Evolutionary conservation across 2,797 vertebrate genomes (phyloP).

Genomic region (Coranthus polyacanthus): DNA sequence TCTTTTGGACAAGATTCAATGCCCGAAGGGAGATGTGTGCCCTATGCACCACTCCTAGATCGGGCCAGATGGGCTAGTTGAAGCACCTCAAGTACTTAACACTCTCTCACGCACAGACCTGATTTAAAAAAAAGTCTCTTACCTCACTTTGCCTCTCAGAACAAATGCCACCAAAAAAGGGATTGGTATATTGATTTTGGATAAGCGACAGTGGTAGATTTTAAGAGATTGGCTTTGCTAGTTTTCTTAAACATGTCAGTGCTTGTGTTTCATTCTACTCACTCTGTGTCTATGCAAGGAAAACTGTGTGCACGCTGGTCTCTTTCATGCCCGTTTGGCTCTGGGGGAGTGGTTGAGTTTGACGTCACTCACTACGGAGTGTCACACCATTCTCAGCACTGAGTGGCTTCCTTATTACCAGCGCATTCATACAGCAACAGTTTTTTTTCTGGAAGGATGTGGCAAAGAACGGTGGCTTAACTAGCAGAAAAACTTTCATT

Average conservation of each 20-base stretch:
- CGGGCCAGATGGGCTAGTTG: slow-evolving; percentile 9
- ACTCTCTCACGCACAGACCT: background rate
- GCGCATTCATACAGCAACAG: slow-evolving; percentile 40
- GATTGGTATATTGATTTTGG: slow-evolving; percentile 7
- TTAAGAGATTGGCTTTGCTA: slow-evolving; percentile 2
- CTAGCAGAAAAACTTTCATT: slow-evolving; percentile 1
- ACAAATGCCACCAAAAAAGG: slow-evolving; percentile 33
- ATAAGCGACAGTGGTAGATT: slow-evolving; percentile 25
- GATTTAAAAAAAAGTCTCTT: background rate
- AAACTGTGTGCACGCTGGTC: slow-evolving; percentile 1
- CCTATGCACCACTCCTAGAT: slow-evolving; percentile 23
- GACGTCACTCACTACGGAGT: slow-evolving; percentile 79
- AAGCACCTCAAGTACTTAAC: slow-evolving; percentile 24
- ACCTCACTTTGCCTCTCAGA: background rate
- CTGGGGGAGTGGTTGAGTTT: slow-evolving; percentile 74
- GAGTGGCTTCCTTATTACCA: slow-evolving; percentile 73
- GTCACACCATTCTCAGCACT: slow-evolving; percentile 80
- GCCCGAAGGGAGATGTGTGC: background rate
- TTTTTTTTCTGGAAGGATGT: slow-evolving; percentile 45
- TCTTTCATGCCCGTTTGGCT: slow-evolving; percentile 47
- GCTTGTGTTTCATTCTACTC: slow-evolving; percentile 28
- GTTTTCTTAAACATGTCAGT: slow-evolving; percentile 42
- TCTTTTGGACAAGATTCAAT: too few relatives aligned
- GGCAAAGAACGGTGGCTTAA: slow-evolving; percentile 14
- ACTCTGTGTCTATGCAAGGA: background rate